These are phyloP conservation scores for Silurus glanis DNA, from an alignment of 2,113 vertebrate species.

Conservation along the genomic window DNA sequence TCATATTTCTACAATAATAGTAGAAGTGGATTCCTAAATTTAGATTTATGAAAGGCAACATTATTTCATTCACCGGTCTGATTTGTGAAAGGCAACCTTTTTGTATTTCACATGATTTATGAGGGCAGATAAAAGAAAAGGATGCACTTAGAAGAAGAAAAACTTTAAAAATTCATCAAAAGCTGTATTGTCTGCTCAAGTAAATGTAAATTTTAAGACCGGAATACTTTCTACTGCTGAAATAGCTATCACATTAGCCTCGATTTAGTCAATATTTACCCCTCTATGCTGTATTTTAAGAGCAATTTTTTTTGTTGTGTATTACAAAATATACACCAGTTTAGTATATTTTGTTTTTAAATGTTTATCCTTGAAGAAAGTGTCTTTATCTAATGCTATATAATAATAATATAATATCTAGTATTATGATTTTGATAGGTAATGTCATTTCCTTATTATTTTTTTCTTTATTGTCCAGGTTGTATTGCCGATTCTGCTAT, in stretches of 20 bases:
- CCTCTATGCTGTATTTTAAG: background rate
- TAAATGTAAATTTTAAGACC: constrained; percentile 7
- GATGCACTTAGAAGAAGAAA: background rate
- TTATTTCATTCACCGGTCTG: constrained; percentile 28
- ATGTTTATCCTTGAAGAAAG: background rate
- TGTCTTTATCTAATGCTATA: background rate
- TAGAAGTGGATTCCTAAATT: constrained; percentile 9
- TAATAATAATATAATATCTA: background rate
- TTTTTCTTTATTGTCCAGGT: too few relatives aligned
- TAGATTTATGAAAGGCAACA: constrained; percentile 28
- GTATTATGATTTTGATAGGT: background rate
- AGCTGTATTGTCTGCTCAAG: constrained; percentile 10
- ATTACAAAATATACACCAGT: background rate
- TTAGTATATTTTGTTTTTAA: background rate
- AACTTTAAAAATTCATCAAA: constrained; percentile 7
- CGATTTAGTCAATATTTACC: background rate
- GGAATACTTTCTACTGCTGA: background rate
- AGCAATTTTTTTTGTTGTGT: background rate
- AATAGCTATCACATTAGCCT: background rate
- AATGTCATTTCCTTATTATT: too few relatives aligned
- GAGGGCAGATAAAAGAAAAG: background rate
- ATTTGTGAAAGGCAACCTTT: constrained; percentile 23
- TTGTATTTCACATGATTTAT: constrained; percentile 17
- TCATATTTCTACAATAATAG: constrained; percentile 14
- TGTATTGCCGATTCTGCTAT: too few relatives aligned